phyloP scores from a whole-genome alignment of 2,888 invertebrate genomes.

The Drosophila gaucha region DNA sequence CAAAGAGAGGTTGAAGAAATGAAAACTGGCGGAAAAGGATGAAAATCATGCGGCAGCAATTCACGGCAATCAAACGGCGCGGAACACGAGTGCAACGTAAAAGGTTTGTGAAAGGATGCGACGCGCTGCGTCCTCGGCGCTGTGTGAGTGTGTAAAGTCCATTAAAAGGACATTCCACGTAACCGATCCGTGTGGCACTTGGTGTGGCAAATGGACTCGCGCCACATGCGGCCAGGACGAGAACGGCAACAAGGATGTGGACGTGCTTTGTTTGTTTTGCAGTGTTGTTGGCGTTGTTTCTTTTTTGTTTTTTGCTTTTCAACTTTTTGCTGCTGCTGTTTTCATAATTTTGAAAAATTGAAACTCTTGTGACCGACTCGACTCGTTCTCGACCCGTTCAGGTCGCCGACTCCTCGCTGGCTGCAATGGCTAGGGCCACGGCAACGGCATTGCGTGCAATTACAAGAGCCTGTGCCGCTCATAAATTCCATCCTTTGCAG shows the following conservation, averaged over 20 bases:
- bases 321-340: conserved; percentile 31
- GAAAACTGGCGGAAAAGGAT: conserved; percentile 59
- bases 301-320: conserved; percentile 16
- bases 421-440: conserved; percentile 37
- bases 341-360: conserved; percentile 76
- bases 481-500: conserved; percentile 78
- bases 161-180: conserved; percentile 80
- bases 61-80: conserved; percentile 79
- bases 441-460: conserved; percentile 78
- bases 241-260: conserved; percentile 21
- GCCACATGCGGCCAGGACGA: conserved; percentile 64
- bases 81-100: conserved; percentile 71
- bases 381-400: conserved; percentile 39
- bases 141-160: conserved; percentile 71
- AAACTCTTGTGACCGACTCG: conserved; percentile 60
- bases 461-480: conserved; percentile 71
- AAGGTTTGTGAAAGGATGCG: conserved; percentile 75
- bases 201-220: conserved; percentile 67
- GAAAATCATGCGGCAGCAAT: conserved; percentile 76
- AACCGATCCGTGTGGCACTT: conserved; percentile 73
- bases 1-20: conserved; percentile 1
- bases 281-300: conserved; percentile 1
- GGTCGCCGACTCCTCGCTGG: conserved; percentile 64
- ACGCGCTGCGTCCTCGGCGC: no score
- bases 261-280: conserved; percentile 57